A percentile compares a stretch with the other conserved stretches of the same genome.
phyloP scores from a whole-genome alignment of 2,113 vertebrate genomes.

The Hydrolagus affinis region DNA sequence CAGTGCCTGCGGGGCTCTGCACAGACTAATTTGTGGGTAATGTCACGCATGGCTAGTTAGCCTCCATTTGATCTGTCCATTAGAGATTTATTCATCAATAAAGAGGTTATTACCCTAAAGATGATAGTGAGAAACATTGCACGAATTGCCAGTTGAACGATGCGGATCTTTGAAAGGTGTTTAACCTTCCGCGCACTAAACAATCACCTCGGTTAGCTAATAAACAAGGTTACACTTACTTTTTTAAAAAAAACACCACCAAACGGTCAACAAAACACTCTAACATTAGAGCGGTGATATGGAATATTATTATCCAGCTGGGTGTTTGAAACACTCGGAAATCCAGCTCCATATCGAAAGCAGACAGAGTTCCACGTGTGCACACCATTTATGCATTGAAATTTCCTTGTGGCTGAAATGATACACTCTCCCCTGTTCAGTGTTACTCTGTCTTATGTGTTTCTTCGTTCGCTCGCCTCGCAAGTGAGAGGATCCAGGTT shows the following conservation, averaged over 20 bases:
- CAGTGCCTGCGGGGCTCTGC: constrained; percentile 44
- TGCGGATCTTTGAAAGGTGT: constrained; percentile 47
- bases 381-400: too few relatives aligned
- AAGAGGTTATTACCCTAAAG: constrained; percentile 54
- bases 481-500: too few relatives aligned
- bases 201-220: constrained; percentile 39
- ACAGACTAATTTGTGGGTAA: constrained; percentile 54
- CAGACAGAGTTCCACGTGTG: too few relatives aligned
- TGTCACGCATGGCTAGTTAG: constrained; percentile 62
- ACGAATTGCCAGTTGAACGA: constrained; percentile 53
- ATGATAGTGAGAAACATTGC: constrained; percentile 55
- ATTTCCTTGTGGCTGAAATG: too few relatives aligned
- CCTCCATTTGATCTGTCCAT: constrained; percentile 60
- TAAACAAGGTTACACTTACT: constrained; percentile 20
- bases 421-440: too few relatives aligned
- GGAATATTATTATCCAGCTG: too few relatives aligned
- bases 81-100: constrained; percentile 66
- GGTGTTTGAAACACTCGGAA: too few relatives aligned
- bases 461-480: too few relatives aligned
- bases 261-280: background rate
- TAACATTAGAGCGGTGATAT: too few relatives aligned
- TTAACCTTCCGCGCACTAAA: constrained; percentile 44
- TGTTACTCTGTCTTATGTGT: too few relatives aligned
- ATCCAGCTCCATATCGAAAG: too few relatives aligned
- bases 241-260: background rate